Evolutionary conservation across 2,113 vertebrate species (phyloP).

Genomic region (Leiothrix lutea): DNA sequence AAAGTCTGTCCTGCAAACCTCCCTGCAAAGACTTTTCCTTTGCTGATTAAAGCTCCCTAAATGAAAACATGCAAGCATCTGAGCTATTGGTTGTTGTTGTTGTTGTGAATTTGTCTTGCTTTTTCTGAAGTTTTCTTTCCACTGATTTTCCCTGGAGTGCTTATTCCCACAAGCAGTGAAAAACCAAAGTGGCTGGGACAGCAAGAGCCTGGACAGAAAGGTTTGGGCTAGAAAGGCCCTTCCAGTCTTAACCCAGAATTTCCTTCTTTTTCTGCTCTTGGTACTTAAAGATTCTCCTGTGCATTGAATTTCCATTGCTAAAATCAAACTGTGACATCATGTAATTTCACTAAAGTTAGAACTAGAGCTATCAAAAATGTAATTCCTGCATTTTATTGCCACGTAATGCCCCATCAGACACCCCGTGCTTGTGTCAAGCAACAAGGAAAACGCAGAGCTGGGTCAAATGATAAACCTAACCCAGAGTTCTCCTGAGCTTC

Average conservation of each 20-base stretch:
- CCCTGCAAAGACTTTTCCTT: constrained; percentile 46
- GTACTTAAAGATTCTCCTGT: constrained; percentile 4
- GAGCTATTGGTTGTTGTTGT: constrained; percentile 33
- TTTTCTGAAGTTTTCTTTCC: constrained; percentile 53
- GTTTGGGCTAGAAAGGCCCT: not conserved
- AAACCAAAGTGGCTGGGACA: constrained; percentile 1
- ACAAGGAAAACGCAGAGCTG: constrained; percentile 38
- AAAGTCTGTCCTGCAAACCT: constrained; percentile 33
- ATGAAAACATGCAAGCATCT: constrained; percentile 27
- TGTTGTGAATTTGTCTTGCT: constrained; percentile 36
- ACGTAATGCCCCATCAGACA: constrained; percentile 50
- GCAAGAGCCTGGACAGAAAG: not conserved
- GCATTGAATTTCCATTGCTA: constrained; percentile 59
- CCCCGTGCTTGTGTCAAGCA: not conserved
- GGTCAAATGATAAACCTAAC: constrained; percentile 27
- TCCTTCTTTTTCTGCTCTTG: constrained; percentile 41
- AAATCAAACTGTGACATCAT: constrained; percentile 32
- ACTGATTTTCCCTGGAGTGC: constrained; percentile 16
- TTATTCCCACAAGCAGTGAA: constrained; percentile 52
- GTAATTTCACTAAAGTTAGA: constrained; percentile 7
- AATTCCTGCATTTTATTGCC: constrained; percentile 45
- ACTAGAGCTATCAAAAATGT: constrained; percentile 29
- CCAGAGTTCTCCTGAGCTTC: constrained; percentile 25
- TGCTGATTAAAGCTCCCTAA: constrained; percentile 58
- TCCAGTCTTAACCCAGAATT: not conserved